phyloP scores from a whole-genome alignment of 2,888 invertebrate species.

The Pheosia tremula region DNA sequence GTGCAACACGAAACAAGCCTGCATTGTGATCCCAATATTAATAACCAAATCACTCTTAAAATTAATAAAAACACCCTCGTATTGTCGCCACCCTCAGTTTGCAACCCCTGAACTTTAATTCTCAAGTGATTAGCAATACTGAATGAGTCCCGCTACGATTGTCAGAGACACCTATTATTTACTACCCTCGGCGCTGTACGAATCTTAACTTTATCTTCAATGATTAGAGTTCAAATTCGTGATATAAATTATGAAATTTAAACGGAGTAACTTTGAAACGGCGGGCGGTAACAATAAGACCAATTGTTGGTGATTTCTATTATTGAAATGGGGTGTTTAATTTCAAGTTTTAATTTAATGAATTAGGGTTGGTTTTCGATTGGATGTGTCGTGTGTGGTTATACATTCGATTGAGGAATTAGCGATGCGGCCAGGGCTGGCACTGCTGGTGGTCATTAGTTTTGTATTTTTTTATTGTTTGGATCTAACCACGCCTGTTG shows the following conservation, averaged over 20 bases:
- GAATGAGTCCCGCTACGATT: constrained; percentile 61
- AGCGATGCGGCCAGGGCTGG: constrained; percentile 67
- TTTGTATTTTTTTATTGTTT: constrained; percentile 26
- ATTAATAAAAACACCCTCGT: constrained; percentile 69
- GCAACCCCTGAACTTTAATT: constrained; percentile 41
- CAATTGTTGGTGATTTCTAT: constrained; percentile 66
- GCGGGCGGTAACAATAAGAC: constrained; percentile 81
- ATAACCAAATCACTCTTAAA: constrained; percentile 48
- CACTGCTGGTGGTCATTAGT: constrained; percentile 22
- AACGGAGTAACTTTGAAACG: constrained; percentile 66
- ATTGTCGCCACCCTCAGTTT: constrained; percentile 42
- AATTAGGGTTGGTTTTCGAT: constrained; percentile 39
- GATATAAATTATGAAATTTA: constrained; percentile 29
- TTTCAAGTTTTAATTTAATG: constrained; percentile 44
- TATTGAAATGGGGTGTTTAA: constrained; percentile 44
- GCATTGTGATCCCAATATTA: constrained; percentile 26
- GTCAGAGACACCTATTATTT: constrained; percentile 68
- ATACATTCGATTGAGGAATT: constrained; percentile 69
- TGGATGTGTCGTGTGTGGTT: constrained; percentile 33
- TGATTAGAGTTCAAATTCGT: constrained; percentile 36
- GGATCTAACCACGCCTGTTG: constrained; percentile 18
- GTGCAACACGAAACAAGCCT: constrained; percentile 2
- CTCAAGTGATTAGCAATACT: constrained; percentile 64
- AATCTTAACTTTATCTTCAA: constrained; percentile 42
- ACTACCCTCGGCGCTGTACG: constrained; percentile 54